These are phyloP conservation scores for Aurelia sp. DNA, from an alignment of 30 jellyfish, hydroid and myxozoan genomes.

Conservation along the genomic window DNA sequence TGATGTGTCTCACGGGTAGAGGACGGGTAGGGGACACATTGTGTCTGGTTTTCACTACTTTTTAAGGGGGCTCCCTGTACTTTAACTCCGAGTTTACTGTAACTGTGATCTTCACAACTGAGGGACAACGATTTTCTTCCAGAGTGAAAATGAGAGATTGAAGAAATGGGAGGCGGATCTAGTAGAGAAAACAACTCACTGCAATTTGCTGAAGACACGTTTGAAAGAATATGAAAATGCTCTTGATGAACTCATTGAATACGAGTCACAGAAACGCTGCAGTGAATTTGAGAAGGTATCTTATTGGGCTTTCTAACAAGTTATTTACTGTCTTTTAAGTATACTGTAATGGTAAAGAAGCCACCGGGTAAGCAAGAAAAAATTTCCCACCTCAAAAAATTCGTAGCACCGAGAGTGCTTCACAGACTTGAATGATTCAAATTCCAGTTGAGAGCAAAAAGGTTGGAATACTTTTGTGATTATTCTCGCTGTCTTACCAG, in stretches of 20 bases:
- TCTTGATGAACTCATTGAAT: constrained; percentile 59
- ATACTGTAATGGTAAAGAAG: background rate
- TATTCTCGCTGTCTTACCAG: too few species aligned
- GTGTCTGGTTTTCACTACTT: too few species aligned
- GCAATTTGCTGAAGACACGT: constrained; percentile 32
- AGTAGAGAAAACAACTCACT: constrained; percentile 41
- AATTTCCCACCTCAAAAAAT: too few species aligned
- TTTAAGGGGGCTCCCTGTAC: too few species aligned
- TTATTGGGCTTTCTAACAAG: background rate
- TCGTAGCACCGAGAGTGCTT: too few species aligned
- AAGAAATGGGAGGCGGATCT: constrained; percentile 65
- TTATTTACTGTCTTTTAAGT: background rate
- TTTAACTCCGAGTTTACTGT: background rate
- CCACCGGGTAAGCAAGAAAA: too few species aligned
- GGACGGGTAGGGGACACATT: too few species aligned
- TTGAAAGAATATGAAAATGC: constrained; percentile 72
- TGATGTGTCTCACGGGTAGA: too few species aligned
- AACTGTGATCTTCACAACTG: background rate
- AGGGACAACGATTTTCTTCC: background rate
- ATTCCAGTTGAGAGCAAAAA: too few species aligned
- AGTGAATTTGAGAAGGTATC: constrained; percentile 64
- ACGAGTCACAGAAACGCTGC: constrained; percentile 59
- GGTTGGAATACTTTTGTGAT: too few species aligned
- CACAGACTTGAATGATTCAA: too few species aligned
- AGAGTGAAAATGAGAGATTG: constrained; percentile 73